Percentiles rank a stretch among this genome's conserved stretches.
Evolutionary conservation across 2,888 invertebrate genomes (phyloP).

Genomic region (Linyphia triangularis): DNA sequence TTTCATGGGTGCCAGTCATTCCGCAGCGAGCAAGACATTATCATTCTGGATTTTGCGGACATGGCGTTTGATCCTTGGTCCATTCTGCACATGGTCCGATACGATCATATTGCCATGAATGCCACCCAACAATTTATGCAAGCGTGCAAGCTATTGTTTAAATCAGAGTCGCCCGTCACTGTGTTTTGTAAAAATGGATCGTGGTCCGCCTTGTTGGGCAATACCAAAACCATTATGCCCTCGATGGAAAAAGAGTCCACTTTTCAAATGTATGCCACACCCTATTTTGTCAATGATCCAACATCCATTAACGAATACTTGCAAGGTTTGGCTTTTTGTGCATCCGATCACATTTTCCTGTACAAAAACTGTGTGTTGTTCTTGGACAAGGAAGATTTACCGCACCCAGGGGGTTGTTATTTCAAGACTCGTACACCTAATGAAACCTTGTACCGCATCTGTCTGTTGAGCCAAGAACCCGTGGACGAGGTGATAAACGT

Average conservation of each 20-base stretch:
- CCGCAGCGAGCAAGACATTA: neutral
- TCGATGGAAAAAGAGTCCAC: neutral
- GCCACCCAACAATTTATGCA: neutral
- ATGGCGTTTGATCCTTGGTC: neutral
- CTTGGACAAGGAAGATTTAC: too few relatives aligned
- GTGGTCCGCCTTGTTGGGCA: slow-evolving; percentile 2
- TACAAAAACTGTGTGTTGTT: too few relatives aligned
- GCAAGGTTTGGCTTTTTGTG: too few relatives aligned
- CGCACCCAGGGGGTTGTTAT: too few relatives aligned
- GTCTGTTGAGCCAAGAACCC: too few relatives aligned
- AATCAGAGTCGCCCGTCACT: neutral
- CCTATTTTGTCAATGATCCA: too few relatives aligned
- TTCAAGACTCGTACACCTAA: too few relatives aligned
- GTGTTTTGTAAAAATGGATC: neutral
- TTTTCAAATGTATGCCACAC: too few relatives aligned
- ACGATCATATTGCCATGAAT: neutral
- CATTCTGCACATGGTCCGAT: neutral
- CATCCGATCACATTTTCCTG: too few relatives aligned
- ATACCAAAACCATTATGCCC: neutral
- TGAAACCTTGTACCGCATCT: too few relatives aligned
- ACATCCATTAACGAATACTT: too few relatives aligned
- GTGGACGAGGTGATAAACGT: too few relatives aligned
- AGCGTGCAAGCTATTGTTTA: neutral
- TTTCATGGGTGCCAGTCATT: slow-evolving; percentile 12
- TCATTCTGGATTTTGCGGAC: slow-evolving; percentile 18